Evolutionary conservation across 2,797 vertebrate genomes (phyloP), one percentile per base, ranked within the genome.

Genomic region (Mycteria americana): DNA sequence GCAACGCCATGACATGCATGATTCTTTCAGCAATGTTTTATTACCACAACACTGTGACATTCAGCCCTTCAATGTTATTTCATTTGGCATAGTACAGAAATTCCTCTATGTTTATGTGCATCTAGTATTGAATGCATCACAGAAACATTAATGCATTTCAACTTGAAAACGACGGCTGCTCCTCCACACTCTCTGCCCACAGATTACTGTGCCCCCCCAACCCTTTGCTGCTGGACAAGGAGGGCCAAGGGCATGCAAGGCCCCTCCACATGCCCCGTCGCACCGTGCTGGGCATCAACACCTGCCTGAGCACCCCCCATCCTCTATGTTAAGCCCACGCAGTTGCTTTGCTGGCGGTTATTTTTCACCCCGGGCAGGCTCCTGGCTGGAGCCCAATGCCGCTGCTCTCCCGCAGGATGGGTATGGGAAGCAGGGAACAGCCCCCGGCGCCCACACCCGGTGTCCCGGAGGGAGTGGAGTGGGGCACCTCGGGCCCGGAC

Each of bases 1-100:
- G 11, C 22, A n/a, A 33, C 65, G 43, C 17, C 21, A 31, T 3
- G 7, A 65, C 11, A 9, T 4, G 11, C 43, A 65, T 0, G 3
- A 50, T 68, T 19, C 45, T 50, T 48, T 35, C 33, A 50, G 45
- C 24, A 68, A 10, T 11, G 33, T 35, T 48, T 35, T 68, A 68
- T 48, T 50, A 45, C 45, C 33, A 27, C 24, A 43, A 68, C 17
- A 15, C 45, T 68, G 45, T 28, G 45, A 48, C 45, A 21, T 10
- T 18, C 65, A 50, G 27, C 65, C 35, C 18, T 68, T 35, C 33
- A 14, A 27, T 14, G 17, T 19, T 48, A n/a, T 25, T 48, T 27
- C 45, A 19, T 19, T 19, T 48, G 12, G 12, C 24, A 27, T 7
- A 68, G 24, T 10, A 35, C 65, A 35, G 65, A 68, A 48, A 68